Conservation (phyloP, 2,888 invertebrate species). For the Zonitis immaculata region DNA sequence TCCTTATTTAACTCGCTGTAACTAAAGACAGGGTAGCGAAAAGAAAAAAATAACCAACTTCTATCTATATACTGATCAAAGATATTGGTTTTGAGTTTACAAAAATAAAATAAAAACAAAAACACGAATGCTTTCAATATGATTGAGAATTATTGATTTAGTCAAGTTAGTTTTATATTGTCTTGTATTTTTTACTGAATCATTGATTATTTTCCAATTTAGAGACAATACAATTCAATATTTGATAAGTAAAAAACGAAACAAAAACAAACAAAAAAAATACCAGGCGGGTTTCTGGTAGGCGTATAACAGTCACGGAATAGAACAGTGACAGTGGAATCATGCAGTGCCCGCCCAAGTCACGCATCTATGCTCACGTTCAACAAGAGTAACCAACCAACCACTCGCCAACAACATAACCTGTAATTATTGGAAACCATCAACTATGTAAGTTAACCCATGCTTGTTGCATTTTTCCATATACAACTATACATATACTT, state of each 20-base stretch:
- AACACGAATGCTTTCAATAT: background rate
- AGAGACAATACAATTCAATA: background rate
- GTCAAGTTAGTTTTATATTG: background rate
- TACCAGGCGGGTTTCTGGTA: constrained; percentile 40
- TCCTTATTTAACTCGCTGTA: constrained; percentile 19
- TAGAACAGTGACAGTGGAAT: constrained; percentile 43
- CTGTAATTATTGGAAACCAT: constrained; percentile 48
- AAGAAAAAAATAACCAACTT: no score
- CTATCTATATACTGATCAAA: no score
- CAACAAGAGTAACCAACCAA: constrained; percentile 44
- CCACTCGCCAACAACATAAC: constrained; percentile 40
- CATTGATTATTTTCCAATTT: background rate
- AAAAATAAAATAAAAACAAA: background rate
- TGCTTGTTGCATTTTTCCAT: constrained; percentile 30
- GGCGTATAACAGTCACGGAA: constrained; percentile 46
- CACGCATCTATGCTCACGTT: constrained; percentile 45
- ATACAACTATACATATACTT: background rate
- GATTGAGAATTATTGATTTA: background rate
- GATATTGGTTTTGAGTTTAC: no score
- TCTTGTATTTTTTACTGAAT: background rate
- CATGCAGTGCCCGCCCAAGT: constrained; percentile 44
- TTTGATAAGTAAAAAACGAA: constrained; percentile 22
- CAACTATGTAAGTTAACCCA: constrained; percentile 36
- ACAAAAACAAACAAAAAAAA: no score
- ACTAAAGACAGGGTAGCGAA: no score